These are phyloP conservation scores for Drosophila borealis DNA, from an alignment of 2,888 invertebrate genomes.

Conservation along the genomic window DNA sequence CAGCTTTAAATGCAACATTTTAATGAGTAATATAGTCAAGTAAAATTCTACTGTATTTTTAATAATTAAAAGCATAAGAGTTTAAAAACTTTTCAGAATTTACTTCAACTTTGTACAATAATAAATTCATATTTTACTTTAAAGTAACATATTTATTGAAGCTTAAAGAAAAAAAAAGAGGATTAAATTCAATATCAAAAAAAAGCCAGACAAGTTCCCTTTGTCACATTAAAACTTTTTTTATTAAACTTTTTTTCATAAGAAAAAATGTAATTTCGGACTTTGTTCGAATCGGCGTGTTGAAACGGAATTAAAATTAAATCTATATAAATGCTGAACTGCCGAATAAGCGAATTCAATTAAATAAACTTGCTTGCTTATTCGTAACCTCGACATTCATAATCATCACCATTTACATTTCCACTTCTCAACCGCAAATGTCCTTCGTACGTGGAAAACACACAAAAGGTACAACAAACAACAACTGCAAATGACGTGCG, in stretches of 20 bases:
- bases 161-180: too few relatives aligned
- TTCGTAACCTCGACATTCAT: constrained; percentile 22
- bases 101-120: too few relatives aligned
- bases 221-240: constrained; percentile 1
- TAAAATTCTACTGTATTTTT: too few relatives aligned
- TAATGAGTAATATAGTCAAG: too few relatives aligned
- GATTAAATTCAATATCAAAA: neutral
- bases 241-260: neutral
- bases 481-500: constrained; percentile 62
- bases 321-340: constrained; percentile 9
- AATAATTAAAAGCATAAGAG: too few relatives aligned
- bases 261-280: neutral
- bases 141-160: too few relatives aligned
- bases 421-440: constrained; percentile 17
- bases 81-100: too few relatives aligned
- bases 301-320: constrained; percentile 3
- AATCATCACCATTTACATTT: constrained; percentile 12
- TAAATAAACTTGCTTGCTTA: constrained; percentile 28
- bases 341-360: constrained; percentile 14
- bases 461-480: constrained; percentile 37
- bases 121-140: too few relatives aligned
- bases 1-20: too few relatives aligned
- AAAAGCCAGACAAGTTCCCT: neutral
- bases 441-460: constrained; percentile 10
- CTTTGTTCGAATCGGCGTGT: neutral